Evolutionary conservation across 2,113 vertebrate species (phyloP).

Genomic region (Ibidorhyncha struthersii): DNA sequence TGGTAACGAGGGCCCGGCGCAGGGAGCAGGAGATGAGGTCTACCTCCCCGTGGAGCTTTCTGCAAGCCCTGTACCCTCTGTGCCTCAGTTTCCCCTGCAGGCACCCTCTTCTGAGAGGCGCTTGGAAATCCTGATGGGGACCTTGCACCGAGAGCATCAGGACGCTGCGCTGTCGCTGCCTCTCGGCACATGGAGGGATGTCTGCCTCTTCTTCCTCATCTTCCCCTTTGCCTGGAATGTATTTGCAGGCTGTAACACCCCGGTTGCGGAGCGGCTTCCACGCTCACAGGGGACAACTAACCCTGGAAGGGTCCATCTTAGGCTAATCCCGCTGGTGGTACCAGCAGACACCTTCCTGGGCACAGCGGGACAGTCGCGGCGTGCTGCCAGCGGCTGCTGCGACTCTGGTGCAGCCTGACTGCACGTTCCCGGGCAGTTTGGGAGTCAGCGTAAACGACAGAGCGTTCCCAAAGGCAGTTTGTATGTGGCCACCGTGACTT

Average conservation of each 20-base stretch:
- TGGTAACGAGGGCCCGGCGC: not conserved
- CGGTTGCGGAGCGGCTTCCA: not conserved
- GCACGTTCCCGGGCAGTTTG: not conserved
- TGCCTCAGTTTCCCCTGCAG: not conserved
- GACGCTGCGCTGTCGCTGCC: not conserved
- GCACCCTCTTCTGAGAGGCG: not conserved
- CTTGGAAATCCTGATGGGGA: not conserved
- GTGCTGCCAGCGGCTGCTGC: not conserved
- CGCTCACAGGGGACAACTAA: rapidly evolving
- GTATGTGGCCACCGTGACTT: not conserved
- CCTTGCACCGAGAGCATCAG: not conserved
- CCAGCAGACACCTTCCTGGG: not conserved
- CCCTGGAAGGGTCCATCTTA: not conserved
- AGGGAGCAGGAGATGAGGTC: not conserved
- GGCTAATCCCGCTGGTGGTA: not conserved
- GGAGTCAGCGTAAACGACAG: not conserved
- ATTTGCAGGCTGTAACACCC: not conserved
- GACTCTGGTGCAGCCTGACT: not conserved
- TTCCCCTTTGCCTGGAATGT: rapidly evolving
- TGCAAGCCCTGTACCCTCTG: rapidly evolving
- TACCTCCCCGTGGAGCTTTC: not conserved
- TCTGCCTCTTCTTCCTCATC: not conserved
- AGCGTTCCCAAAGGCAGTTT: not conserved
- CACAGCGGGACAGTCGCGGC: rapidly evolving
- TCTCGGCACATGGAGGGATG: rapidly evolving